Percentiles rank a stretch among this genome's conserved stretches.
Conservation (phyloP, 2,113 vertebrate genomes). For the Pseudolaguvia tuberculata region DNA sequence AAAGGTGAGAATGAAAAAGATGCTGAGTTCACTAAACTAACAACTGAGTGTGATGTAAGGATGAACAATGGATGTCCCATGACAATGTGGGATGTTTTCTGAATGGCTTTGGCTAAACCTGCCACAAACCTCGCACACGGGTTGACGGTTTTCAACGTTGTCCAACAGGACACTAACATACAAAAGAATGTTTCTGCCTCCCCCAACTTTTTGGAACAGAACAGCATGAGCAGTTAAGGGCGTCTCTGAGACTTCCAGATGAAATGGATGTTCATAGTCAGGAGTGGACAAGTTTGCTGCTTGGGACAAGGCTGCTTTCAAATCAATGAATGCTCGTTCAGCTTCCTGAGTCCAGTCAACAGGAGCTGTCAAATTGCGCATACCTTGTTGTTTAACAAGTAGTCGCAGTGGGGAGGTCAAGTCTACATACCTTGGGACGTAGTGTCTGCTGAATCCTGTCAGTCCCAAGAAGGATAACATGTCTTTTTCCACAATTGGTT, state of each 20-base stretch:
- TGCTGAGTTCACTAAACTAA: too few species aligned
- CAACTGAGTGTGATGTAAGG: too few species aligned
- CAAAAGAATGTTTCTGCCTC: too few species aligned
- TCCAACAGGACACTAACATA: too few species aligned
- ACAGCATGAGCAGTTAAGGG: too few species aligned
- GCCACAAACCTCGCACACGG: too few species aligned
- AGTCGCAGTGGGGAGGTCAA: neutral
- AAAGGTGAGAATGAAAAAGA: too few species aligned
- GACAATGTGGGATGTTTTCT: too few species aligned
- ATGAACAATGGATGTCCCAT: too few species aligned
- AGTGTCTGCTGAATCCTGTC: slow-evolving; percentile 9
- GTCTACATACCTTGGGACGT: neutral
- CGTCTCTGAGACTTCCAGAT: neutral
- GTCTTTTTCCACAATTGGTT: neutral
- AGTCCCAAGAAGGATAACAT: slow-evolving; percentile 19
- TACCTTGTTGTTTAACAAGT: neutral
- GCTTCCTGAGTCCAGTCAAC: neutral
- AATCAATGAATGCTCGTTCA: neutral
- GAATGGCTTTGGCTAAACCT: too few species aligned
- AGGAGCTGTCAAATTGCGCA: neutral
- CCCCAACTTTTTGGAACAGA: too few species aligned
- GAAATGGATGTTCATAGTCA: neutral
- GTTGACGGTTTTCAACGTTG: too few species aligned
- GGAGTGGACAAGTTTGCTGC: neutral
- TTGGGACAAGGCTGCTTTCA: neutral